Percentiles rank a stretch among this genome's conserved stretches.
Evolutionary conservation across 2,888 invertebrate genomes (phyloP).

Genomic region (Diplazon laetatorius): DNA sequence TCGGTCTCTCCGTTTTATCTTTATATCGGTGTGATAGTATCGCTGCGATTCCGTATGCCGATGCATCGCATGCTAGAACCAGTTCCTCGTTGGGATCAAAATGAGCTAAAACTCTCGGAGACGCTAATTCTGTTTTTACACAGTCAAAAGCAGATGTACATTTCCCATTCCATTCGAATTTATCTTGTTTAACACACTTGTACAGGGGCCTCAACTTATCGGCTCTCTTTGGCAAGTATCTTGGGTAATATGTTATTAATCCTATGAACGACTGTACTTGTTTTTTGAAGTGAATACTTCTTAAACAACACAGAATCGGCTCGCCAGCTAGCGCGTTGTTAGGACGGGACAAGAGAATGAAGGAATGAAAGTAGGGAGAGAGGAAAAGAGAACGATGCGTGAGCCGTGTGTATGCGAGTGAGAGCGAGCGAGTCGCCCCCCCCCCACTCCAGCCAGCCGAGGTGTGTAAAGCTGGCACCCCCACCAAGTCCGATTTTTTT

Average conservation of each 20-base stretch:
- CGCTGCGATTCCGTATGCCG: slow-evolving; percentile 53
- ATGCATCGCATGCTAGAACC: slow-evolving; percentile 58
- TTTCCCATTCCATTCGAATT: slow-evolving; percentile 68
- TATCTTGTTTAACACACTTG: slow-evolving; percentile 62
- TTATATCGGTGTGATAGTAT: slow-evolving; percentile 56
- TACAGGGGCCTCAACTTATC: slow-evolving; percentile 69
- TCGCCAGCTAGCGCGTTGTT: no score
- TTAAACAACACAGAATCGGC: no score
- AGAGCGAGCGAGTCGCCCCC: no score
- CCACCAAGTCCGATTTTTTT: no score
- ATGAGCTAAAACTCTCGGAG: slow-evolving; percentile 60
- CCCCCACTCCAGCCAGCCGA: no score
- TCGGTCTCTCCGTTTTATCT: slow-evolving; percentile 45
- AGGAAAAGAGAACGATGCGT: no score
- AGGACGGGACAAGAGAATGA: no score
- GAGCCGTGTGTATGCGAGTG: no score
- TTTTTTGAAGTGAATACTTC: no score
- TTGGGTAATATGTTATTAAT: slow-evolving; percentile 74
- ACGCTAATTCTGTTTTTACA: slow-evolving; percentile 63
- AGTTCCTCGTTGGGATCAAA: slow-evolving; percentile 52
- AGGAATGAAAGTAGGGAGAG: no score
- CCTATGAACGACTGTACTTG: no score
- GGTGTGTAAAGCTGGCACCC: no score
- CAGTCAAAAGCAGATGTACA: slow-evolving; percentile 70
- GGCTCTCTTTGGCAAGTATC: slow-evolving; percentile 72